A percentile compares a stretch with the other conserved stretches of the same genome.
phyloP scores from a whole-genome alignment of 1,140 invertebrate species.

The Plectrocnemia conspersa region DNA sequence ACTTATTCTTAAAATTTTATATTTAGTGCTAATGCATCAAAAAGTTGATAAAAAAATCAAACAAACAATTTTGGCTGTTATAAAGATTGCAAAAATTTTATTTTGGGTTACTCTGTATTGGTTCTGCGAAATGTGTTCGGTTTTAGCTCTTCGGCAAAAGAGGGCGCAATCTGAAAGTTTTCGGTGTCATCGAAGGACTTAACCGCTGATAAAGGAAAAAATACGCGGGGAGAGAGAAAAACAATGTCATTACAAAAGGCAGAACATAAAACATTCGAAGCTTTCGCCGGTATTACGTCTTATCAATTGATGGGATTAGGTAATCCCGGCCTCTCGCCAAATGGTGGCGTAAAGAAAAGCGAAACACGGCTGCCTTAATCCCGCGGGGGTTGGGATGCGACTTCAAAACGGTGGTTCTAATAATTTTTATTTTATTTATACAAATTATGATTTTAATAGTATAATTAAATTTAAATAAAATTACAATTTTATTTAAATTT shows the following conservation, averaged over 20 bases:
- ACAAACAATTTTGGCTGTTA: too few species aligned
- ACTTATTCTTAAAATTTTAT: too few species aligned
- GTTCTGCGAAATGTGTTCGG: too few species aligned
- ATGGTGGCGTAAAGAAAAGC: slow-evolving; percentile 20
- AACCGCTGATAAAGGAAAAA: slow-evolving; percentile 26
- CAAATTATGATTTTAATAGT: not conserved
- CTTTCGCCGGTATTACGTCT: slow-evolving; percentile 31
- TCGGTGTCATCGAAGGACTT: slow-evolving; percentile 30
- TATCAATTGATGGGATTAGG: slow-evolving; percentile 36
- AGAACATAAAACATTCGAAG: slow-evolving; percentile 28
- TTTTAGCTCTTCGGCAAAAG: too few species aligned
- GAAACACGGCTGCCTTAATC: slow-evolving; percentile 14
- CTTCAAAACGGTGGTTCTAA: not conserved
- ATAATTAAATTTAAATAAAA: not conserved
- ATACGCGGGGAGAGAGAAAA: slow-evolving; percentile 18
- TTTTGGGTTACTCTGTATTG: too few species aligned
- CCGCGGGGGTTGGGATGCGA: not conserved
- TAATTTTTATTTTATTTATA: too few species aligned
- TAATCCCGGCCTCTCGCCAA: slow-evolving; percentile 23
- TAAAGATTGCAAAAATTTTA: too few species aligned
- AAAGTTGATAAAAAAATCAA: too few species aligned
- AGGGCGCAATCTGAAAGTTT: slow-evolving; percentile 22
- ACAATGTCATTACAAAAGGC: slow-evolving; percentile 34
- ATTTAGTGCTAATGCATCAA: too few species aligned
- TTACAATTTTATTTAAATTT: not conserved